Base-by-base conservation (phyloP, 1,140 invertebrate species). In the Aplysia californica region DNA sequence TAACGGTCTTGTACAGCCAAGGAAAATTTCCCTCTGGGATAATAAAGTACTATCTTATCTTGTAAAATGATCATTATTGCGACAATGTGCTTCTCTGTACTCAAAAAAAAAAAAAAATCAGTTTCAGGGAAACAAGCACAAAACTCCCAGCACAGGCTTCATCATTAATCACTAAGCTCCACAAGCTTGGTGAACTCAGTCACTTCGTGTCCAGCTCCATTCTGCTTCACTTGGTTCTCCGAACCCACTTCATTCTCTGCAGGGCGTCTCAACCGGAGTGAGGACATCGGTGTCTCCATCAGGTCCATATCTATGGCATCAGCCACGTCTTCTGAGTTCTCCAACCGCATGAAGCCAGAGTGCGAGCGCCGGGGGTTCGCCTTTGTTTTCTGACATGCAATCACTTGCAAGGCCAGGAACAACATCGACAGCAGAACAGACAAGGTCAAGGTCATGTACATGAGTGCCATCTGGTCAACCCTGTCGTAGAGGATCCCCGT, bases 401-500 rank as follows among this genome's bases (percentile, higher is more conserved):
- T 58, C 58, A 80, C 82, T 75, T 87, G 86, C 80, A 90, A 82
- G 31, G 84, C 71, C 21, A 87, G 71, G 65, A 82, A 88, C 1
- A 87, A 65, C 10, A 86, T 23, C 29, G 76, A 31, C n/a, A 79
- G 80, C 4, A 87, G 41, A 0, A 84, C 21, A 61, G 81, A 80
- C n/a, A 85, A 72, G n/a, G 75, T 79, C 2, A 87, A 39, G 55
- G 83, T 82, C 18, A 85, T 71, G 55, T 90, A 90, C 86, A 91
- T 88, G 21, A 91, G 76, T 23, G 82, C 80, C 82, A 89, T 86
- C 0, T 85, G 84, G 58, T 79, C 74, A 3, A 84, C 74, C 6
- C 80, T 78, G 5, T 85, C 80, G 78, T 89, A 89, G 21, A 90
- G 80, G 41, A 83, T 84, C 1, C 87, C 87, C 2, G 87, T 88